These are phyloP conservation scores for Drosophila birchii DNA, from an alignment of 2,888 invertebrate species.

Conservation along the genomic window DNA sequence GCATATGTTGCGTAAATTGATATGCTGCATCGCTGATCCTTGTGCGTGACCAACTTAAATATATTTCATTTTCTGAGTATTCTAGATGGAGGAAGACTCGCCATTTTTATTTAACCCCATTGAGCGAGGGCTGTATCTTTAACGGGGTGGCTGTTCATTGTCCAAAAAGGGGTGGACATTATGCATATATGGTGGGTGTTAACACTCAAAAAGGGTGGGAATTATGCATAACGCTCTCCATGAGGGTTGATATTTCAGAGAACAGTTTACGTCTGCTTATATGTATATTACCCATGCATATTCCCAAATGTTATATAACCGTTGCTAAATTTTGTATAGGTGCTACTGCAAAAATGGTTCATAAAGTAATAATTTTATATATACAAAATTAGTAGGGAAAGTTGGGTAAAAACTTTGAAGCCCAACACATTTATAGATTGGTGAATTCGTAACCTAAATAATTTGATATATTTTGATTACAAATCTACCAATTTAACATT, in stretches of 20 bases:
- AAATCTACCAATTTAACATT: no score
- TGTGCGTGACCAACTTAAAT: slow-evolving; percentile 24
- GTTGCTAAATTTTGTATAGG: slow-evolving; percentile 8
- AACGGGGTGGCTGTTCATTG: slow-evolving; percentile 66
- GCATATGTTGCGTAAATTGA: slow-evolving; percentile 78
- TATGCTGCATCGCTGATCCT: slow-evolving; percentile 54
- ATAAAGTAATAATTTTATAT: background rate
- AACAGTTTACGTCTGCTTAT: background rate
- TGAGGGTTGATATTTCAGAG: slow-evolving; percentile 60
- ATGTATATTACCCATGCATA: background rate
- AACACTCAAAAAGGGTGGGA: slow-evolving; percentile 27
- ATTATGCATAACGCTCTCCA: slow-evolving; percentile 32
- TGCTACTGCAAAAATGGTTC: background rate
- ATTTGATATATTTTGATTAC: no score
- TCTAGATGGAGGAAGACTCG: slow-evolving; percentile 56
- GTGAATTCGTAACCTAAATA: no score
- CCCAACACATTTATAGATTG: no score
- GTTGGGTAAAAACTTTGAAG: background rate
- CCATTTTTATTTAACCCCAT: slow-evolving; percentile 75
- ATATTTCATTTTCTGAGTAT: slow-evolving; percentile 46
- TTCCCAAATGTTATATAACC: background rate
- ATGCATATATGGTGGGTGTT: slow-evolving; percentile 59
- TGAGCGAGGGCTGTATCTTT: slow-evolving; percentile 51
- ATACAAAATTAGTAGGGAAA: background rate
- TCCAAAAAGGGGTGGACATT: slow-evolving; percentile 55